phyloP scores from a whole-genome alignment of 2,113 vertebrate species.

The Psephotus haematonotus region DNA sequence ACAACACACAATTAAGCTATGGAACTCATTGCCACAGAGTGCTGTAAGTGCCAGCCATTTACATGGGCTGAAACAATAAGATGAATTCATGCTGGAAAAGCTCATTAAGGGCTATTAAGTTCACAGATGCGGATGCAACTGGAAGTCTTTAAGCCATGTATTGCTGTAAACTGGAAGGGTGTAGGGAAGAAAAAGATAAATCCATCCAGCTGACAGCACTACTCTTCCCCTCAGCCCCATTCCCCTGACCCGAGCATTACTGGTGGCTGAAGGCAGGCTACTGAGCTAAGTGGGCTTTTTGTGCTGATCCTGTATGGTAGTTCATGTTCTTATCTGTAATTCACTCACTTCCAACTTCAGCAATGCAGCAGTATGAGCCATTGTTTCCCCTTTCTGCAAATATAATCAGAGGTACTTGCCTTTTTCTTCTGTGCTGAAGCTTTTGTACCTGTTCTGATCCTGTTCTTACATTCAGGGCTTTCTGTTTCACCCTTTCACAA shows the following conservation, averaged over 20 bases:
- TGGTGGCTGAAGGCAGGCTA: not conserved
- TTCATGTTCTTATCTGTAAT: not conserved
- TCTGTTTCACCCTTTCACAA: not conserved
- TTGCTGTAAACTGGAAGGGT: not conserved
- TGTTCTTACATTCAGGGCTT: not conserved
- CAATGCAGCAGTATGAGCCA: accelerated
- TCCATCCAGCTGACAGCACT: not conserved
- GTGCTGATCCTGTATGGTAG: not conserved
- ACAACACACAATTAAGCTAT: not conserved
- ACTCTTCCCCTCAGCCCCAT: accelerated
- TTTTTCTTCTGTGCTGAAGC: not conserved
- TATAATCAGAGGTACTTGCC: not conserved
- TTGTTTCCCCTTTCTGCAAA: not conserved
- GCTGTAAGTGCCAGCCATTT: conserved; percentile 6
- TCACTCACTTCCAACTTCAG: not conserved
- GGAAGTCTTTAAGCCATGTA: not conserved
- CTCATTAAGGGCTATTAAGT: conserved; percentile 23
- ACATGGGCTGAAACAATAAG: conserved; percentile 5
- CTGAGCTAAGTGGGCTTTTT: not conserved
- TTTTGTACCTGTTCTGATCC: not conserved
- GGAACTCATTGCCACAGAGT: conserved; percentile 31
- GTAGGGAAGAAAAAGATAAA: not conserved
- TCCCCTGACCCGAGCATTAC: not conserved
- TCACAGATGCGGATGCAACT: not conserved
- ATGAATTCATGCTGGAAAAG: not conserved